Evolutionary conservation across 2,113 vertebrate genomes (phyloP).

Genomic region (Gasterosteus aculeatus): DNA sequence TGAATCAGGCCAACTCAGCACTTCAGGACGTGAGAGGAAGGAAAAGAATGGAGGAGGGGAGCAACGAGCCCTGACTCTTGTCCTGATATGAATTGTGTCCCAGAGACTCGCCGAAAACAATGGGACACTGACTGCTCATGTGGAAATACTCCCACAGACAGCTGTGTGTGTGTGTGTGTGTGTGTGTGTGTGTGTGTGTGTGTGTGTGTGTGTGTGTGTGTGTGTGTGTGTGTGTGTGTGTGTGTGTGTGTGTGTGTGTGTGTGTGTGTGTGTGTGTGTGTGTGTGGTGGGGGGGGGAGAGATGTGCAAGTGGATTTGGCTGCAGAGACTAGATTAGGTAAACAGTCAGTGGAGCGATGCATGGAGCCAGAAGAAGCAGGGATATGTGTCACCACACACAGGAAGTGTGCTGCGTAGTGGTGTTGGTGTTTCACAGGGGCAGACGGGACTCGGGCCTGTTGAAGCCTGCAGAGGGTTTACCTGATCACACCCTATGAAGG

Average conservation of each 20-base stretch:
- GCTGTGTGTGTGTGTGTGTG: slow-evolving; percentile 8
- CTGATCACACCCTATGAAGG: slow-evolving; percentile 23
- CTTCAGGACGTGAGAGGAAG: slow-evolving; percentile 70
- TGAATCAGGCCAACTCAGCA: slow-evolving; percentile 70
- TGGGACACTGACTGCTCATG: slow-evolving; percentile 67
- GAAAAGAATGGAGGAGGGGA: slow-evolving; percentile 70
- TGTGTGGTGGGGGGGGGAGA: background rate
- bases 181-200: slow-evolving; percentile 8
- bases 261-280: slow-evolving; percentile 8
- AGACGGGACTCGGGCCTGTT: slow-evolving; percentile 61
- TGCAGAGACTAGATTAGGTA: slow-evolving; percentile 37
- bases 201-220: slow-evolving; percentile 8
- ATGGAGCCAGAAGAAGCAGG: slow-evolving; percentile 61
- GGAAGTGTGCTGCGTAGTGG: slow-evolving; percentile 65
- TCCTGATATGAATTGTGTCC: slow-evolving; percentile 67
- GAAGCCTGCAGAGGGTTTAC: slow-evolving; percentile 54
- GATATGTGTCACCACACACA: slow-evolving; percentile 71
- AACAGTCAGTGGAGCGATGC: slow-evolving; percentile 53
- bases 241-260: slow-evolving; percentile 1
- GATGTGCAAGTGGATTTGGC: background rate
- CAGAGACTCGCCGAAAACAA: slow-evolving; percentile 65
- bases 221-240: slow-evolving; percentile 3
- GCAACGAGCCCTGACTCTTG: slow-evolving; percentile 61
- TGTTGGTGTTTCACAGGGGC: slow-evolving; percentile 57
- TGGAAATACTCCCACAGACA: slow-evolving; percentile 56